These are phyloP conservation scores for Eretmocerus hayati DNA, from an alignment of 2,888 invertebrate species.

Conservation along the genomic window DNA sequence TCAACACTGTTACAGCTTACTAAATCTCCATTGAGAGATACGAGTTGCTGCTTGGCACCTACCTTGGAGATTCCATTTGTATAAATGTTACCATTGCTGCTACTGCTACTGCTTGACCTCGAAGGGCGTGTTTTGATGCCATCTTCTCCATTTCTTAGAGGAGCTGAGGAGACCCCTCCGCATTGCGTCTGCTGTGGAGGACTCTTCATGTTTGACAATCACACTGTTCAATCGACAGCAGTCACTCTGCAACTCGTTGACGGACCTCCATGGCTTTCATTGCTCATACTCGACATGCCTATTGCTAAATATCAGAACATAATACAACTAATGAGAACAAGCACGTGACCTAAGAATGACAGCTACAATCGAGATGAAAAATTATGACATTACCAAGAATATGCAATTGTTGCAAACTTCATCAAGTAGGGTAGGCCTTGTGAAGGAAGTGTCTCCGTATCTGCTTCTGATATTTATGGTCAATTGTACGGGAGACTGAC, in stretches of 20 bases:
- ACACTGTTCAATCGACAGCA: slow-evolving; percentile 7
- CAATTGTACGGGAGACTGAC: too few species aligned
- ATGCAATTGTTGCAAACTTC: too few species aligned
- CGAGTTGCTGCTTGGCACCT: slow-evolving; percentile 36
- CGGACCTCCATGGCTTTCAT: neutral
- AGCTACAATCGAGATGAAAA: slow-evolving; percentile 3
- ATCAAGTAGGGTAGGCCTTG: too few species aligned
- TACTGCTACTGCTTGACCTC: too few species aligned
- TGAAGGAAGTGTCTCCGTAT: too few species aligned
- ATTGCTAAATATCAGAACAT: slow-evolving; percentile 1
- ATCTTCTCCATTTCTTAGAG: slow-evolving; percentile 17
- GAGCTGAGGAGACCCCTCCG: slow-evolving; percentile 10
- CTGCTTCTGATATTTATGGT: too few species aligned
- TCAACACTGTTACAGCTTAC: slow-evolving; percentile 38
- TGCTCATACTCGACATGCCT: neutral
- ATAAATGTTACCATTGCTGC: slow-evolving; percentile 8
- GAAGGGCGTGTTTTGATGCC: too few species aligned
- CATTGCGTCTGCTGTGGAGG: slow-evolving; percentile 23
- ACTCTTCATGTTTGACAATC: slow-evolving; percentile 25
- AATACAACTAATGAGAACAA: neutral
- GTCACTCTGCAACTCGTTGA: slow-evolving; percentile 4
- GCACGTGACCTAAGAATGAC: slow-evolving; percentile 8
- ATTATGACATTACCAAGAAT: too few species aligned
- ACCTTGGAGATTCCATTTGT: slow-evolving; percentile 15
- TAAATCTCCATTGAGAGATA: slow-evolving; percentile 39